Evolutionary conservation across 2,797 vertebrate species (phyloP).

Genomic region (Molossus molossus): DNA sequence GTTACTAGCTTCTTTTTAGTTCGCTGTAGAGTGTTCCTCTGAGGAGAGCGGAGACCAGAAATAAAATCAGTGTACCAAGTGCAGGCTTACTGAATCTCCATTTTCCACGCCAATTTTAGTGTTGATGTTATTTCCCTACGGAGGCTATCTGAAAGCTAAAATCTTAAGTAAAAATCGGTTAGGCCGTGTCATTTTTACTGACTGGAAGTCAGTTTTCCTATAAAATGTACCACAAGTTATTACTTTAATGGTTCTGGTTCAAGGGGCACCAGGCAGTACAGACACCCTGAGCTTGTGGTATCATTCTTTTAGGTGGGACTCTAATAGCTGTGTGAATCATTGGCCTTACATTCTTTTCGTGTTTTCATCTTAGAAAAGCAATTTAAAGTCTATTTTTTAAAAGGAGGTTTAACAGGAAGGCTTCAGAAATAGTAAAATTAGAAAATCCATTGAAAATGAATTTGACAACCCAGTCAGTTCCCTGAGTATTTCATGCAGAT

Average conservation of each 20-base stretch:
- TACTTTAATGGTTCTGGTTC: constrained; percentile 60
- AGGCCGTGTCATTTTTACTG: constrained; percentile 71
- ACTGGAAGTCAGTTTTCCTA: constrained; percentile 72
- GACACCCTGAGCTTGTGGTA: not conserved
- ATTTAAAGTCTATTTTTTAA: constrained; percentile 48
- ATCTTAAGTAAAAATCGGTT: constrained; percentile 81
- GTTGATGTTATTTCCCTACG: constrained; percentile 83
- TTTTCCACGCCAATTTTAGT: constrained; percentile 81
- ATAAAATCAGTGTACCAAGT: constrained; percentile 78
- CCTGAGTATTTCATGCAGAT: constrained; percentile 8
- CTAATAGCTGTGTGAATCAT: constrained; percentile 27
- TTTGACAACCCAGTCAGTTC: constrained; percentile 45
- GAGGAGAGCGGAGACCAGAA: constrained; percentile 72
- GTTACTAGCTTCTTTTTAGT: constrained; percentile 70
- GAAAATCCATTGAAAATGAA: constrained; percentile 34
- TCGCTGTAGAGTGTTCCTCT: constrained; percentile 74
- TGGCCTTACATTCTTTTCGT: constrained; percentile 40
- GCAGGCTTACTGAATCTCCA: constrained; percentile 77
- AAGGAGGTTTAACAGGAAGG: constrained; percentile 44
- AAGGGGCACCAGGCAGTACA: not conserved
- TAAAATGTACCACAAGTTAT: constrained; percentile 52
- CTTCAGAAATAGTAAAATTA: not conserved
- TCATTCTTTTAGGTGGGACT: not conserved
- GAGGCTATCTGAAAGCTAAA: constrained; percentile 82
- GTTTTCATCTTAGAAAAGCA: not conserved